Conservation (phyloP, 2,888 invertebrate genomes). For the Erebia palarica region DNA sequence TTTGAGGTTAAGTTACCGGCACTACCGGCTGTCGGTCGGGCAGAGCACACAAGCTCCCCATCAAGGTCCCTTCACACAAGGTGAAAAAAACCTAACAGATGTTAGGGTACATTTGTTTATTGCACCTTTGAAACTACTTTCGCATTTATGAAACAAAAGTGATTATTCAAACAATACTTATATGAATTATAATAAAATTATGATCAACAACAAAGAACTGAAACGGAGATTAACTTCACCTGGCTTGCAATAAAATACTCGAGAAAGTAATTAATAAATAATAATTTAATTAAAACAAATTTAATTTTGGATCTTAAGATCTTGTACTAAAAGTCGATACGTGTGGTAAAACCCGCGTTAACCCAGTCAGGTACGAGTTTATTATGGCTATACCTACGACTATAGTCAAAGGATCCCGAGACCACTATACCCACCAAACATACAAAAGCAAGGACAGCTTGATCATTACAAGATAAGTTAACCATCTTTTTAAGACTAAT, state of each 20-base stretch:
- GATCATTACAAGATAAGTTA: slow-evolving; percentile 57
- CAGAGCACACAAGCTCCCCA: slow-evolving; percentile 67
- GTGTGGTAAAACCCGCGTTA: slow-evolving; percentile 47
- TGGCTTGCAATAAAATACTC: background rate
- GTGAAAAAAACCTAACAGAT: slow-evolving; percentile 49
- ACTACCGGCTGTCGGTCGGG: slow-evolving; percentile 69
- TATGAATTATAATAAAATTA: background rate
- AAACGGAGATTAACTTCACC: background rate
- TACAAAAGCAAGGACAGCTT: slow-evolving; percentile 71
- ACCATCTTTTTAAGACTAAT: slow-evolving; percentile 39
- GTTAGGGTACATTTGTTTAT: slow-evolving; percentile 34
- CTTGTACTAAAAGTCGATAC: slow-evolving; percentile 19
- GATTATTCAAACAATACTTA: slow-evolving; percentile 3
- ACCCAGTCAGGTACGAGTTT: slow-evolving; percentile 80
- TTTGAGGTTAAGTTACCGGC: slow-evolving; percentile 82
- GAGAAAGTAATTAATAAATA: background rate
- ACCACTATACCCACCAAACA: slow-evolving; percentile 74
- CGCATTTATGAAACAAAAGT: slow-evolving; percentile 3
- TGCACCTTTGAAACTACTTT: slow-evolving; percentile 24
- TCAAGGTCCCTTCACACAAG: slow-evolving; percentile 60
- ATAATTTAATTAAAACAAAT: background rate
- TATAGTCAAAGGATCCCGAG: slow-evolving; percentile 73
- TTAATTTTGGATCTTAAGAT: background rate
- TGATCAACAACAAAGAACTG: background rate
- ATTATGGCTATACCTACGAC: slow-evolving; percentile 68